Evolutionary conservation across 1,140 invertebrate species (phyloP).

Genomic region (Papilio dardanus): DNA sequence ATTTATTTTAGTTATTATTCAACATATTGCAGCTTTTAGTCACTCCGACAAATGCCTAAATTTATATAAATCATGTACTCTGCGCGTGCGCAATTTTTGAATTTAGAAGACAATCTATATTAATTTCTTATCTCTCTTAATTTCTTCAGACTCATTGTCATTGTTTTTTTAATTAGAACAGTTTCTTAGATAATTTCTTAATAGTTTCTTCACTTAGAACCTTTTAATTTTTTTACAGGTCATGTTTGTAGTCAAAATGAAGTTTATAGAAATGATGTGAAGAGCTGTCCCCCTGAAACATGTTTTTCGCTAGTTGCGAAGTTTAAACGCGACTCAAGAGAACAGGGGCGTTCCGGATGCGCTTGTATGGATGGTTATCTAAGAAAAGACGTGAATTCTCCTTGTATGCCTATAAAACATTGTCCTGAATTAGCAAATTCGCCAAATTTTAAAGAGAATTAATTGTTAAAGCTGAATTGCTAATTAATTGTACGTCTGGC

Average conservation of each 20-base stretch:
- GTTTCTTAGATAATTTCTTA: too few species aligned
- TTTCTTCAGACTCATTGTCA: too few species aligned
- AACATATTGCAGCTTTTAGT: neutral
- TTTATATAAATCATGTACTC: neutral
- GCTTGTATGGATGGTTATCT: constrained; percentile 46
- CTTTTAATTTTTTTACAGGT: neutral
- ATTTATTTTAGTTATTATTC: neutral
- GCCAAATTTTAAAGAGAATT: constrained; percentile 36
- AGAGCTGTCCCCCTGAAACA: constrained; percentile 51
- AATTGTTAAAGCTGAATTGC: neutral
- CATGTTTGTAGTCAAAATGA: constrained; percentile 43
- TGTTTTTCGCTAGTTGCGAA: constrained; percentile 47
- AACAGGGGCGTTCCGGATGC: constrained; percentile 43
- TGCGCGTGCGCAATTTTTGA: too few species aligned
- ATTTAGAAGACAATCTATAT: too few species aligned
- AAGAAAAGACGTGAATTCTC: constrained; percentile 35
- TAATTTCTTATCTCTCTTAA: too few species aligned
- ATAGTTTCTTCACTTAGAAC: too few species aligned
- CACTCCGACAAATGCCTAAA: neutral
- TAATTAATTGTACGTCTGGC: too few species aligned
- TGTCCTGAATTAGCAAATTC: constrained; percentile 47
- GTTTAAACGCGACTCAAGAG: constrained; percentile 42
- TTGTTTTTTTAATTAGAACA: too few species aligned
- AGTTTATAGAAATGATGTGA: constrained; percentile 44
- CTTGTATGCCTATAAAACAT: constrained; percentile 45